Conservation (phyloP, 2,113 vertebrate species). For the Myotis lucifugus region DNA sequence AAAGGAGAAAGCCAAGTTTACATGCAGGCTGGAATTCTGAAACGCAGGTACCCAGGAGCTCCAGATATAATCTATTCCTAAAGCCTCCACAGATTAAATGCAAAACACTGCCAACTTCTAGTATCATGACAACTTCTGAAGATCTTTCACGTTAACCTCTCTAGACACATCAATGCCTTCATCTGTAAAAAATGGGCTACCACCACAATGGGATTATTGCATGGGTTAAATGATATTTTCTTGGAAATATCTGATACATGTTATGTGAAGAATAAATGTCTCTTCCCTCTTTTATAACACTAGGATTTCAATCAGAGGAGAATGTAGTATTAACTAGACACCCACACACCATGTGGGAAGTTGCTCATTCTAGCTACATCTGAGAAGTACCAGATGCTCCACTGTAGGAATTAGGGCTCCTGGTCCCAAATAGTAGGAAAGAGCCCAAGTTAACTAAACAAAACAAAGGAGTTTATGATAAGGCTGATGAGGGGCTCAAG, state of each 20-base stretch:
- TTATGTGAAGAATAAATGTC: not conserved
- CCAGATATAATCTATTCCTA: not conserved
- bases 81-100: not conserved
- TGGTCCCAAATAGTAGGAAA: not conserved
- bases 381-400: not conserved
- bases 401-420: not conserved
- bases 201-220: not conserved
- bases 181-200: not conserved
- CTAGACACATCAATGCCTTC: not conserved
- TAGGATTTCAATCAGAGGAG: not conserved
- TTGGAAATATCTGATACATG: not conserved
- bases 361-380: not conserved
- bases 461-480: not conserved
- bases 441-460: not conserved
- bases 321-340: not conserved
- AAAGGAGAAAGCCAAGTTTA: not conserved
- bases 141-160: not conserved
- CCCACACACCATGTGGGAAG: not conserved
- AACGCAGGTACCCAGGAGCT: not conserved
- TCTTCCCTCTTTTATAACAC: not conserved
- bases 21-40: not conserved
- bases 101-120: not conserved
- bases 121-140: not conserved
- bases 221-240: not conserved
- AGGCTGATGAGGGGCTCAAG: too few relatives aligned